These are phyloP conservation scores for Echinops telfairi DNA, from an alignment of 2,113 vertebrate species.

Conservation along the genomic window DNA sequence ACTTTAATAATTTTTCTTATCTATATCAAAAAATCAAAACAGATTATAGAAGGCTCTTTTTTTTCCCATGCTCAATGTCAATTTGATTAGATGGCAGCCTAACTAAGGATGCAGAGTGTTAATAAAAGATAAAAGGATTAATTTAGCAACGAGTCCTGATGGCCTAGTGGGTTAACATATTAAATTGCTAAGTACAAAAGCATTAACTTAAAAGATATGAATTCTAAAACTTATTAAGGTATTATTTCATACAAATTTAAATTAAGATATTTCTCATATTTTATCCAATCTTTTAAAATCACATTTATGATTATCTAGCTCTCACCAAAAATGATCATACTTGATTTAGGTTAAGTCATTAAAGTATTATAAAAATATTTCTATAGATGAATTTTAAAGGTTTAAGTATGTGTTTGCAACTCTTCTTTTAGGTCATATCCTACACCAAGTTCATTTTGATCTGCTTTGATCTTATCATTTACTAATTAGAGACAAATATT, in stretches of 20 bases:
- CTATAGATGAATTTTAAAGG: neutral
- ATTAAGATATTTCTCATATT: neutral
- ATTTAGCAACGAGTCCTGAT: neutral
- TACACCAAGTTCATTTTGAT: neutral
- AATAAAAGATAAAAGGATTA: slow-evolving; percentile 7
- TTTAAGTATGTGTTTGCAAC: neutral
- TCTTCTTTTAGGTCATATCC: neutral
- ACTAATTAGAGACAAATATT: neutral
- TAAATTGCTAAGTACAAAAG: neutral
- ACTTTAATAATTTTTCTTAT: neutral
- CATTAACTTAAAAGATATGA: slow-evolving; percentile 31
- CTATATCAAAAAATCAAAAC: slow-evolving; percentile 22
- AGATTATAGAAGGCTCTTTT: neutral
- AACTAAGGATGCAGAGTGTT: neutral
- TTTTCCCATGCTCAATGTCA: neutral
- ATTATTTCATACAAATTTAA: slow-evolving; percentile 8
- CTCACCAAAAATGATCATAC: neutral
- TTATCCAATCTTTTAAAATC: neutral
- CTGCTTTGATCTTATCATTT: neutral
- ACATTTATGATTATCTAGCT: neutral
- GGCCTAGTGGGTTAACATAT: no score
- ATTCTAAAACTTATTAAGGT: neutral
- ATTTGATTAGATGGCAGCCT: neutral
- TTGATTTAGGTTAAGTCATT: neutral
- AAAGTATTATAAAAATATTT: slow-evolving; percentile 31